These are phyloP conservation scores for Metridium senile DNA, from an alignment of 92 coral and sea anemone species.

Conservation along the genomic window DNA sequence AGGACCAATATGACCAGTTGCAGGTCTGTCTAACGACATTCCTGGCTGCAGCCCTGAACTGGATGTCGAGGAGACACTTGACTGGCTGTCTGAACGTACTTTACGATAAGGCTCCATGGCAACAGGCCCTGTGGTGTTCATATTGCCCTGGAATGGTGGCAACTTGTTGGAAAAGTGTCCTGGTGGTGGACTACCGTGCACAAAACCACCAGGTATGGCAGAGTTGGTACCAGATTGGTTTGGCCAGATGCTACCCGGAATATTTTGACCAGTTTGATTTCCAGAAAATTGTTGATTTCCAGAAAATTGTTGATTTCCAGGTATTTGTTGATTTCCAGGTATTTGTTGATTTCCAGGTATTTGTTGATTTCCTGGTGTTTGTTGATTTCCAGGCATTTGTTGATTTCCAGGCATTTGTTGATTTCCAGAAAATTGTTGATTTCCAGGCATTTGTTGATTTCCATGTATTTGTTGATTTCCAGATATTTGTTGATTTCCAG, in stretches of 20 bases:
- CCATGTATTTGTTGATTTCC: background rate
- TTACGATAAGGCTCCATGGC: background rate
- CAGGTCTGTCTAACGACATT: background rate
- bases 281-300: too few relatives aligned
- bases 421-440: background rate
- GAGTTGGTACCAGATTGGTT: conserved; percentile 7
- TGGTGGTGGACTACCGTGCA: background rate
- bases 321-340: too few relatives aligned
- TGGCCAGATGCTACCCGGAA: background rate
- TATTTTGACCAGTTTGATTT: background rate
- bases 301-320: too few relatives aligned
- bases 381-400: background rate
- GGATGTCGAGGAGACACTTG: conserved; percentile 39
- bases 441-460: background rate
- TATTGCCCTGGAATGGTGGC: too few relatives aligned
- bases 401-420: background rate
- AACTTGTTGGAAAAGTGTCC: background rate
- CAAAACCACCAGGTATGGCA: background rate
- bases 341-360: too few relatives aligned
- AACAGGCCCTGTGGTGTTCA: background rate
- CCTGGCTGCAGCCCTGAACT: conserved; percentile 28
- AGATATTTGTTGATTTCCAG: background rate
- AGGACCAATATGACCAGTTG: background rate
- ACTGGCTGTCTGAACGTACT: conserved; percentile 32
- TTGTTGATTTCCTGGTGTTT: too few relatives aligned